Base-by-base conservation (phyloP, 2,888 invertebrate genomes). In the Prenolepis imparis region DNA sequence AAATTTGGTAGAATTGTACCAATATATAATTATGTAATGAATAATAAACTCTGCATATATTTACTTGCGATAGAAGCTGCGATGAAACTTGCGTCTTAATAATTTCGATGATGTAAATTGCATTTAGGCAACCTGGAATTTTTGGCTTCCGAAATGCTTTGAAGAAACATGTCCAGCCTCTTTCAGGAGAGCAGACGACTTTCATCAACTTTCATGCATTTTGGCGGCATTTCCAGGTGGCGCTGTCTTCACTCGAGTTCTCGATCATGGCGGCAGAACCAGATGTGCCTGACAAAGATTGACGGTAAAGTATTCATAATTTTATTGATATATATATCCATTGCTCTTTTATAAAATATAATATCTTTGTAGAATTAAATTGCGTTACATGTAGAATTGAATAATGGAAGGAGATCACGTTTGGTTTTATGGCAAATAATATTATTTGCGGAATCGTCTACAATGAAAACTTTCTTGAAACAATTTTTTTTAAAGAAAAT, bases 161-260 rank as follows among this genome's bases (percentile, higher is more conserved):
- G 4, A 15, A 5, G 12, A 6, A 41, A 48, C 36, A 32, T 39
- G 24, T 28, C 5, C 28, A 67, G 44, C 3, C 21, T 44, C 52
- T 52, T n/a, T 52, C 8, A 52, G 52, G n/a, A 59, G 57, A 59
- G 57, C 70, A 70, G 24, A 59, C 59, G 15, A 68, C 28, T 78
- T 68, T 24, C 67, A 18, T 24, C 28, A 8, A 48, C 48, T 52
- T 67, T 78, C 8, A 18, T 57, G 44, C 24, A 12, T 70, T 80
- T 80, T 80, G 78, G 70, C 78, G 78, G 78, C 36, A 80, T 59
- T 44, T 44, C 2, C 18, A 11, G 66, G 8, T 75, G 44, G 44
- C 61, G 73, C 74, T 48, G 3, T 28, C 28, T 28, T 28, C 28
- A 28, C 28, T 28, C 28, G 28, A 28, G 74, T 36, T 52, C 55